Evolutionary conservation across 2,888 invertebrate species (phyloP), one percentile per base, ranked within the genome.

Genomic region (Ashinkailepas kermadecensis): DNA sequence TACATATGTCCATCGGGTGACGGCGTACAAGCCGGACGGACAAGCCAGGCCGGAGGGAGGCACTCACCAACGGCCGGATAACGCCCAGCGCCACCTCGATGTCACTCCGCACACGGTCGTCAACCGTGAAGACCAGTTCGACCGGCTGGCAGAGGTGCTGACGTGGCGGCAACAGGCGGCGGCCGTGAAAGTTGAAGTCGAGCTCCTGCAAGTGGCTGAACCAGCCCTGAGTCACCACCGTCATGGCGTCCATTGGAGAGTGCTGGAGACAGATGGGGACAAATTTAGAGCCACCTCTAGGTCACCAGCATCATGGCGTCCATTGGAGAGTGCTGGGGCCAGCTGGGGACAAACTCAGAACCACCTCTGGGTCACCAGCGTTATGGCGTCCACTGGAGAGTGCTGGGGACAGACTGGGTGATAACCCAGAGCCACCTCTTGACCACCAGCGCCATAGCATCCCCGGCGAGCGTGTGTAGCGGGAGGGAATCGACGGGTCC

Each of bases 221-320:
- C 74, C 74, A 74, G 74, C 74, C 74, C 74, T 74, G 39, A 11
- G 74, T 54, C 54, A 74, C 74, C 74, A 74, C 54, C 54, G 74
- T 74, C 78, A 78, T 78, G 57, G 78, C 78, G 78, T 78, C 78
- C 78, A 78, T 78, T 12, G 78, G 78, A 10, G 78, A 78, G 58
- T 78, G 78, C 78, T 78, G 78, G 11, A 12, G 58, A 23, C 11
- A 9, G 59, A 59, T 15, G 59, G 59, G 59, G 39, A 4, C 39
- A 39, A 39, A 39, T 4, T 39, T 4, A 39, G 39, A 39, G 39
- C 39, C 39, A 39, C 39, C 39, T 39, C 39, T 39, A 39, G 39
- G 39, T 39, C 39, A 39, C 39, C 39, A 39, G 39, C 39, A 4
- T 39, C 39, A 39, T 4, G 4, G 39, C 4, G 4, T 39, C 1